Conservation (phyloP, 2,888 invertebrate genomes). For the Priocnemis perturbator region DNA sequence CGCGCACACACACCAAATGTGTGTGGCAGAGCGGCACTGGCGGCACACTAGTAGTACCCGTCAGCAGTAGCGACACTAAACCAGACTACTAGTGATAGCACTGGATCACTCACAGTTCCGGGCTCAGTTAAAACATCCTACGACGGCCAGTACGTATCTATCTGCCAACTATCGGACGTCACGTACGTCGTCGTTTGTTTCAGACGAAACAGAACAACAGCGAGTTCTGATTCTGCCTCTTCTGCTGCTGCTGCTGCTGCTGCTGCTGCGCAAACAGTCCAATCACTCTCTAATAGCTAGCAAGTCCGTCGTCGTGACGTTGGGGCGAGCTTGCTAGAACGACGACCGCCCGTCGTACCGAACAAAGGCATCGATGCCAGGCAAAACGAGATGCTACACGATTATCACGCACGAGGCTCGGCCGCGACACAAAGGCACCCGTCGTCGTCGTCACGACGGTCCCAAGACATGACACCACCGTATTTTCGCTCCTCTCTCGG, state of each 20-base stretch:
- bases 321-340: constrained; percentile 9
- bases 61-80: no score
- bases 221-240: background rate
- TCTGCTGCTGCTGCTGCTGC: background rate
- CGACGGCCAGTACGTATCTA: no score
- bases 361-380: constrained; percentile 61
- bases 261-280: constrained; percentile 4
- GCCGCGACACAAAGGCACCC: constrained; percentile 46
- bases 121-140: background rate
- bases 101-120: background rate
- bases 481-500: constrained; percentile 24
- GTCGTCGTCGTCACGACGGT: constrained; percentile 34
- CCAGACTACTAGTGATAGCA: background rate
- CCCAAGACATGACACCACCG: constrained; percentile 53
- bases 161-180: background rate
- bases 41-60: no score
- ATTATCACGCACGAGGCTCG: constrained; percentile 46
- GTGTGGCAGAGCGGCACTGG: no score
- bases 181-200: constrained; percentile 1
- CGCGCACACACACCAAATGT: no score
- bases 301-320: constrained; percentile 7
- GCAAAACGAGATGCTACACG: constrained; percentile 17
- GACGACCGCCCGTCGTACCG: constrained; percentile 34
- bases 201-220: background rate
- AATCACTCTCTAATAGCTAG: no score